Conservation (phyloP, 2,797 vertebrate genomes). For the Botia almorhae region DNA sequence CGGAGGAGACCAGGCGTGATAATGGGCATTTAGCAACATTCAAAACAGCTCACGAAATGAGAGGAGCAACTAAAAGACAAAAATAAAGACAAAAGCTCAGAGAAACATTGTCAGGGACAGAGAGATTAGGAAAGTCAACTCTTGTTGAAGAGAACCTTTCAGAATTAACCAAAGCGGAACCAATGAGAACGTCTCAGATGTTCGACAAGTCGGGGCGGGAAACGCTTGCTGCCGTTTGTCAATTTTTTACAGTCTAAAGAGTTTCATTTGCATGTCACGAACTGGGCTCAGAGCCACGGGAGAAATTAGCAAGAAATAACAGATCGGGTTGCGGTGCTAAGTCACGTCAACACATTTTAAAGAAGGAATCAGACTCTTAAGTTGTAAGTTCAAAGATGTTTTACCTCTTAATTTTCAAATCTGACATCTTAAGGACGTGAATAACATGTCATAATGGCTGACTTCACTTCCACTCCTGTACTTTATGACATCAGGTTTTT, state of each 20-base stretch:
- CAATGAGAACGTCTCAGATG: constrained; percentile 3
- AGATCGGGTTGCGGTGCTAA: background rate
- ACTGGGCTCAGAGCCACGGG: background rate
- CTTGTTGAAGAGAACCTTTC: constrained; percentile 9
- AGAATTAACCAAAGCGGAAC: constrained; percentile 28
- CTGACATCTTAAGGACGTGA: constrained; percentile 7
- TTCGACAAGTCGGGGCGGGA: background rate
- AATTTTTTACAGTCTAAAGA: background rate
- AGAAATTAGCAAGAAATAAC: background rate
- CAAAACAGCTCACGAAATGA: constrained; percentile 32
- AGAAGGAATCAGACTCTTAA: constrained; percentile 12
- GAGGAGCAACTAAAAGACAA: constrained; percentile 40
- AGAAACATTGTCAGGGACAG: constrained; percentile 15
- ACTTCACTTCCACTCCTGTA: background rate
- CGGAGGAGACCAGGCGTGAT: constrained; percentile 44
- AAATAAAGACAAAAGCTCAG: constrained; percentile 23
- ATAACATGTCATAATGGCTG: constrained; percentile 18
- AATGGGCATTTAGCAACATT: constrained; percentile 47
- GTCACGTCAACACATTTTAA: background rate
- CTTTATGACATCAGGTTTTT: constrained; percentile 20
- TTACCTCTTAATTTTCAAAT: background rate
- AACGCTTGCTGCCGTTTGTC: background rate
- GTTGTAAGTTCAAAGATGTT: background rate
- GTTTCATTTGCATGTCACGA: background rate
- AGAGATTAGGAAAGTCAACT: constrained; percentile 6